Base-by-base conservation (phyloP, 1,140 invertebrate genomes). In the Microplitis mediator region DNA sequence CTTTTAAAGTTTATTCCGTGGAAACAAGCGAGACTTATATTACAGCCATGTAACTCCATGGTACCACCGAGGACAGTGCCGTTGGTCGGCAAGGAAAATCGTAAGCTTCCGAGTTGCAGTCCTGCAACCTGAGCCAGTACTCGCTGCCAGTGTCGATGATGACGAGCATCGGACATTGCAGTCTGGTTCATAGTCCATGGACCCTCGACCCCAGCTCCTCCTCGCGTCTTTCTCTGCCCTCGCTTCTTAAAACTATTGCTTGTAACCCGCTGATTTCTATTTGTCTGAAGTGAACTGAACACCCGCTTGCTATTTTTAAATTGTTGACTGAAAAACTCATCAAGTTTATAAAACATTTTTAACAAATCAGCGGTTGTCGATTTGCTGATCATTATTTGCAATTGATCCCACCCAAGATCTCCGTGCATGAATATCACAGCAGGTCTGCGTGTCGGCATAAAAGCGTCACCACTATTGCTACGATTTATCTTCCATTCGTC, bases 1-100 rank as follows among this genome's bases (percentile, higher is more conserved):
- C 96, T 93, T 76, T 97, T 97, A 85, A 99, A 98, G 86, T 98
- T 98, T 78, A 98, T 96, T 4, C 97, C 97, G 86, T 98, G 96
- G 88, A 98, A 99, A 85, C 97, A 98, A 5, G 96, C 97, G 50
- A 99, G 88, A 11, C 96, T 97, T 52, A 99, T 95, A 82, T 97
- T 96, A 35, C 93, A 95, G 23, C 93, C 93, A 76, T 95, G 93
- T 13, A 98, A 88, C 80, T 97, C 95, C 89, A 97, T 94, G n/a
- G 94, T 95, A 35, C 97, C 97, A 14, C 97, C 97, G 0, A 98
- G 88, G 11, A 98, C 94, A 2, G 95, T 96, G 9, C 95, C 95
- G 80, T 89, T 83, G 45, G 84, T 82, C 6, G 83, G 86, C 32
- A 87, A 71, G 56, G 82, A 84, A 70, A 87, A 87, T 69, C 79